These are phyloP conservation scores for Oligia strigilis DNA, from an alignment of 2,888 invertebrate genomes.

Conservation along the genomic window DNA sequence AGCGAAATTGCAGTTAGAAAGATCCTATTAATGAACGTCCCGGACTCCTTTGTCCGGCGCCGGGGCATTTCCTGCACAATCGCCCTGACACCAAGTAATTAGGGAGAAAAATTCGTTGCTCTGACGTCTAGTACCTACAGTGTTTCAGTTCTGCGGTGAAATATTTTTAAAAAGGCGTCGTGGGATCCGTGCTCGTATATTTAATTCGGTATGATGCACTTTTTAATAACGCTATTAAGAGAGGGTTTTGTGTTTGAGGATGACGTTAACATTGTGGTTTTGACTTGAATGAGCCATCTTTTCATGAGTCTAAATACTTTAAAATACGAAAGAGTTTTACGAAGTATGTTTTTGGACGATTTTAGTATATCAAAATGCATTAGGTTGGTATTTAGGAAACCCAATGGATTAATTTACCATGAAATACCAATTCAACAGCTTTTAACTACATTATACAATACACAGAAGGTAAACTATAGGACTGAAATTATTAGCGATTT, in stretches of 20 bases:
- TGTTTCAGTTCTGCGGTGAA: conserved; percentile 80
- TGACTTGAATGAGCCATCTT: background rate
- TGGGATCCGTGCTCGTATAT: conserved; percentile 22
- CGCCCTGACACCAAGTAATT: conserved; percentile 90
- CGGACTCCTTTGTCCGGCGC: conserved; percentile 85
- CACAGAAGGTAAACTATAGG: background rate
- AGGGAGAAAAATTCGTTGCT: conserved; percentile 89
- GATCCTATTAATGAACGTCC: conserved; percentile 90
- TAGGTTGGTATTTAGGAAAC: background rate
- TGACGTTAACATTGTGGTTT: conserved; percentile 2
- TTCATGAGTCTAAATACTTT: background rate
- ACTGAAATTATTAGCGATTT: conserved; percentile 22
- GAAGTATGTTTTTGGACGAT: background rate
- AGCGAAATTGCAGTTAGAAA: conserved; percentile 89
- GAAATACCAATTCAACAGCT: background rate
- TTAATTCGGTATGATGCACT: conserved; percentile 43
- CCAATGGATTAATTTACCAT: background rate
- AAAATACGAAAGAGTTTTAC: background rate
- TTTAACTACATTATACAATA: conserved; percentile 8
- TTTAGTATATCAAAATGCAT: background rate
- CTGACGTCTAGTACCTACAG: conserved; percentile 76
- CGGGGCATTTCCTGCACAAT: conserved; percentile 88
- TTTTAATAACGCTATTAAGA: conserved; percentile 37
- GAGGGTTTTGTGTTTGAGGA: conserved; percentile 3
- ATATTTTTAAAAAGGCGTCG: conserved; percentile 69